A percentile compares a stretch with the other conserved stretches of the same genome.
phyloP scores from a whole-genome alignment of 2,797 vertebrate genomes.

The Tachyglossus aculeatus region DNA sequence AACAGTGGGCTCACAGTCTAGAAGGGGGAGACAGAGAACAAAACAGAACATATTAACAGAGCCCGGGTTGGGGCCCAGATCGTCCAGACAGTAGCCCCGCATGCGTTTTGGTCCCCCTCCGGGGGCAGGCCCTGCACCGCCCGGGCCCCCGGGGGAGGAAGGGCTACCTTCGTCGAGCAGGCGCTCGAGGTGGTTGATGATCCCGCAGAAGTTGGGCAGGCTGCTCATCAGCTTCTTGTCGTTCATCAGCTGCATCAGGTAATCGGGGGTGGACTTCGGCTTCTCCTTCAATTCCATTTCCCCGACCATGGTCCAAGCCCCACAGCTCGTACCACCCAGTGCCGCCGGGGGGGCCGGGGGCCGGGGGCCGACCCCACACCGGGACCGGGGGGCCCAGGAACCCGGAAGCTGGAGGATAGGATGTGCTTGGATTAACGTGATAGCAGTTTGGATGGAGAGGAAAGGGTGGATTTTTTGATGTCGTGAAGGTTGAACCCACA shows the following conservation, averaged over 20 bases:
- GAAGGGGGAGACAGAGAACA: no score
- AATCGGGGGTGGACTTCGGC: conserved; percentile 97
- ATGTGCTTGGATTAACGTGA: no score
- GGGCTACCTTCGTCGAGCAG: conserved; percentile 94
- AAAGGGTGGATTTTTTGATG: no score
- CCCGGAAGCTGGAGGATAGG: conserved; percentile 41
- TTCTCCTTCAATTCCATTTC: conserved; percentile 97
- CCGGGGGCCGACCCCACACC: conserved; percentile 46
- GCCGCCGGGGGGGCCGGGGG: conserved; percentile 40
- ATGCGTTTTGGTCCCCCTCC: conserved; percentile 11
- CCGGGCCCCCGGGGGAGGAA: not conserved
- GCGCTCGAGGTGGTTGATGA: conserved; percentile 92
- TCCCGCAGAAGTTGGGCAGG: conserved; percentile 97
- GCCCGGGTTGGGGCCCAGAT: no score
- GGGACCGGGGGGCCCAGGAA: conserved; percentile 15
- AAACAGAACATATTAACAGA: no score
- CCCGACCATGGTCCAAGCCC: conserved; percentile 83
- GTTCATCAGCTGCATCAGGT: conserved; percentile 99
- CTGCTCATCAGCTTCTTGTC: conserved; percentile 98
- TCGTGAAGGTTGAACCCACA: no score
- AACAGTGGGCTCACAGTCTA: no score
- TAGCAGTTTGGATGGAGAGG: no score
- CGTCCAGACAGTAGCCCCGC: no score
- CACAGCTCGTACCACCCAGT: conserved; percentile 50
- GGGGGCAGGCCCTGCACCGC: not conserved